phyloP scores from a whole-genome alignment of 2,113 vertebrate genomes.

The Anarrhichthys ocellatus region DNA sequence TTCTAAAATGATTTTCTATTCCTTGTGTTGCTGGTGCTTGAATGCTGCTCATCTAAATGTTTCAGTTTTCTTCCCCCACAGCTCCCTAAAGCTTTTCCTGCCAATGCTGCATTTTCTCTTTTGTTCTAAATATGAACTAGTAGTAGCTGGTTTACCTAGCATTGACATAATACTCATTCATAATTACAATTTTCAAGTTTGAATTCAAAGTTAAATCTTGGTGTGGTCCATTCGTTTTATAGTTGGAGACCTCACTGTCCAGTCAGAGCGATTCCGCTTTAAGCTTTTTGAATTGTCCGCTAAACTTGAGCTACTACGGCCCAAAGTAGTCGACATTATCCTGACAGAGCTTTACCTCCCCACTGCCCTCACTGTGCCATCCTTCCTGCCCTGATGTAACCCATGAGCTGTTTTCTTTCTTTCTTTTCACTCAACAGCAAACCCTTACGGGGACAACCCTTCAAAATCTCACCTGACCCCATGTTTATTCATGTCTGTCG shows the following conservation, averaged over 20 bases:
- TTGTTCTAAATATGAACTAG: neutral
- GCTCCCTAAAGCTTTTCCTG: neutral
- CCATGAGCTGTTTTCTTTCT: slow-evolving; percentile 17
- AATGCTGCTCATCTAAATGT: slow-evolving; percentile 1
- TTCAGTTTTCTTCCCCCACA: neutral
- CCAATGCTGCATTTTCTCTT: neutral
- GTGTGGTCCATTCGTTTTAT: neutral
- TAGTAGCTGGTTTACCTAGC: neutral
- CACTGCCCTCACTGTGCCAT: neutral
- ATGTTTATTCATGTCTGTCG: slow-evolving; percentile 71
- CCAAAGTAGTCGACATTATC: neutral
- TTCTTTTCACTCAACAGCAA: slow-evolving; percentile 19
- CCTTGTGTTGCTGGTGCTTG: neutral
- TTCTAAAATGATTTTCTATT: slow-evolving; percentile 7
- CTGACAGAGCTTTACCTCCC: neutral
- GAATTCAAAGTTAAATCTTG: neutral
- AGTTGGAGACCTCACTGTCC: neutral
- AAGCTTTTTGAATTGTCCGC: neutral
- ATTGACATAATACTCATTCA: neutral
- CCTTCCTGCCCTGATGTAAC: neutral
- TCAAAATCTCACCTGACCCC: slow-evolving; percentile 55
- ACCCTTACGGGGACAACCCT: neutral
- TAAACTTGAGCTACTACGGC: neutral
- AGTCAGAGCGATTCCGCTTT: neutral
- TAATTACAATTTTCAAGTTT: neutral